phyloP scores from a whole-genome alignment of 2,888 invertebrate species.

The Coleophora flavipennella region DNA sequence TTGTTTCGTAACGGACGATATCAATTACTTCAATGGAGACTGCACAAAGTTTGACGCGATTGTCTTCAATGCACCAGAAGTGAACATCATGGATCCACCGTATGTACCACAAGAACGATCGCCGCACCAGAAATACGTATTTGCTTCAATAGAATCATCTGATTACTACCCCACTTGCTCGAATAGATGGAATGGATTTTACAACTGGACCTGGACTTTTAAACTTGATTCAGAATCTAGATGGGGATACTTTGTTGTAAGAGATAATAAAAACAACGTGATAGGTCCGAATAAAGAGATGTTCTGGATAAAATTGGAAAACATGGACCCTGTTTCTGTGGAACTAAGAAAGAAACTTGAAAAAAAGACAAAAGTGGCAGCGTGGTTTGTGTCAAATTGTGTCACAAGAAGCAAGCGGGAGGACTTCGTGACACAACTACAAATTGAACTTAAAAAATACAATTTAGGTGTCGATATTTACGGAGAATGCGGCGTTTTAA shows the following conservation, averaged over 20 bases:
- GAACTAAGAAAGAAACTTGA: constrained; percentile 20
- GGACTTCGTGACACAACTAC: constrained; percentile 16
- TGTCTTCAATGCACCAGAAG: constrained; percentile 39
- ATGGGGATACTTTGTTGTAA: constrained; percentile 34
- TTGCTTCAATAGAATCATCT: constrained; percentile 40
- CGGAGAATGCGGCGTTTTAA: constrained; percentile 27
- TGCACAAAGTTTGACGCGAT: constrained; percentile 40
- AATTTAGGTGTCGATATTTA: constrained; percentile 29
- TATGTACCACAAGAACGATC: constrained; percentile 26
- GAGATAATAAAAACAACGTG: constrained; percentile 22
- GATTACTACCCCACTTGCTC: constrained; percentile 32
- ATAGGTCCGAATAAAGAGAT: constrained; percentile 34
- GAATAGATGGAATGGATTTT: constrained; percentile 28
- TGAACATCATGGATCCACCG: constrained; percentile 32
- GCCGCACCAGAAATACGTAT: constrained; percentile 39
- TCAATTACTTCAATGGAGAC: constrained; percentile 21
- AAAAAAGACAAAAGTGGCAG: constrained; percentile 29
- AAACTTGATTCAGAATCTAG: constrained; percentile 38
- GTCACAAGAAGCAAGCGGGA: constrained; percentile 20
- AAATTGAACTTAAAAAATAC: constrained; percentile 20
- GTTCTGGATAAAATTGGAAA: constrained; percentile 29
- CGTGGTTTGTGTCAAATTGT: constrained; percentile 37
- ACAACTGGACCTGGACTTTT: constrained; percentile 53
- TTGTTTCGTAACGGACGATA: constrained; percentile 39
- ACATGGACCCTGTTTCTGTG: constrained; percentile 30